Conservation (phyloP, 2,797 vertebrate species). For the Oryzias sinensis region DNA sequence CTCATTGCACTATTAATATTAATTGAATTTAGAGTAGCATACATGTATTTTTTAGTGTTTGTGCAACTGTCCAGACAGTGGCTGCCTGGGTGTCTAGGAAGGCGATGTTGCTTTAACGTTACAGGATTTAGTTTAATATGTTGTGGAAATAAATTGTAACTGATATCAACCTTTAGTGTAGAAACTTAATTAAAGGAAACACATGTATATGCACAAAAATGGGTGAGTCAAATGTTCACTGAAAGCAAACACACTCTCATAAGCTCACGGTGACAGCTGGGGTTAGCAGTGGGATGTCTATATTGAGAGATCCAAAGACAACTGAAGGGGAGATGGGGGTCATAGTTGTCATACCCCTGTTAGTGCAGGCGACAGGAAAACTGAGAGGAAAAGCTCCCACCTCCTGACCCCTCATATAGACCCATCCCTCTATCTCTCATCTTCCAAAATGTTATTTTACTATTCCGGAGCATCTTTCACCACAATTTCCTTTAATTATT, state of each 20-base stretch:
- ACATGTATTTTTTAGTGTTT: conserved; percentile 58
- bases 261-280: conserved; percentile 71
- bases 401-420: conserved; percentile 26
- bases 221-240: conserved; percentile 17
- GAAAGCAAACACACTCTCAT: conserved; percentile 15
- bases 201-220: conserved; percentile 15
- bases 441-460: conserved; percentile 36
- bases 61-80: conserved; percentile 40
- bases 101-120: conserved; percentile 11
- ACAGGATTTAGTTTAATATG: conserved; percentile 9
- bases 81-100: conserved; percentile 48
- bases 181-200: conserved; percentile 25
- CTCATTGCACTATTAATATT: conserved; percentile 57
- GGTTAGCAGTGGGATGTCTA: conserved; percentile 56
- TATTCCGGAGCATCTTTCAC: conserved; percentile 35
- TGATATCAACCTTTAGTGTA: conserved; percentile 31
- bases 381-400: conserved; percentile 59
- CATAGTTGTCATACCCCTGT: conserved; percentile 46
- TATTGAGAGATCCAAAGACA: conserved; percentile 65
- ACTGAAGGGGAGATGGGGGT: conserved; percentile 49
- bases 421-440: conserved; percentile 8
- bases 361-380: conserved; percentile 69
- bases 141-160: conserved; percentile 47
- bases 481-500: conserved; percentile 20
- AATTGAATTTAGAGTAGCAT: conserved; percentile 41